phyloP scores from a whole-genome alignment of 2,888 invertebrate species.

The Metopia argyrocephala region DNA sequence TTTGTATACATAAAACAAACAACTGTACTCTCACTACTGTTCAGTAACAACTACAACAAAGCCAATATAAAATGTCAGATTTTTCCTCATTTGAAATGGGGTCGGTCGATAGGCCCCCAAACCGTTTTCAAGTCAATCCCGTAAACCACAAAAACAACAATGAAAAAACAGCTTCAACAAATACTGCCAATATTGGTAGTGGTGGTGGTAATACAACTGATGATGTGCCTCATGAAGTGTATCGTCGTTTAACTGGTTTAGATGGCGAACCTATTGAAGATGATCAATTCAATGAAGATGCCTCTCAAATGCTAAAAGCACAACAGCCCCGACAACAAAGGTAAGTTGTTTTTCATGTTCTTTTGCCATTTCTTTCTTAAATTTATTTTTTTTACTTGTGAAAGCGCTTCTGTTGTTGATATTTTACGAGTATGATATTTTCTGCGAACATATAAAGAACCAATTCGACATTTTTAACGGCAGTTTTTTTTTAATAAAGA shows the following conservation, averaged over 20 bases:
- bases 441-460: too few relatives aligned
- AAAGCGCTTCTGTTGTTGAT: too few relatives aligned
- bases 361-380: background rate
- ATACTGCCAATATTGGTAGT: slow-evolving; percentile 29
- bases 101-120: slow-evolving; percentile 76
- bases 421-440: too few relatives aligned
- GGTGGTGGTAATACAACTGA: slow-evolving; percentile 15
- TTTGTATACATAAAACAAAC: background rate
- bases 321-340: slow-evolving; percentile 74
- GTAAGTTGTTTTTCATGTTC: slow-evolving; percentile 67
- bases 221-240: slow-evolving; percentile 74
- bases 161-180: slow-evolving; percentile 60
- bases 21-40: background rate
- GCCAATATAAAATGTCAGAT: slow-evolving; percentile 73
- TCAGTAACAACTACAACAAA: background rate
- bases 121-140: slow-evolving; percentile 79
- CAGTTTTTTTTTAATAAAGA: too few relatives aligned
- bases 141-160: slow-evolving; percentile 75
- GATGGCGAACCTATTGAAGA: slow-evolving; percentile 76
- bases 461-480: too few relatives aligned
- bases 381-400: background rate
- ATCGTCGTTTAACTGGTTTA: slow-evolving; percentile 75
- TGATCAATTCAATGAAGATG: slow-evolving; percentile 76
- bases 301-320: slow-evolving; percentile 73
- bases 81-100: slow-evolving; percentile 76